These are phyloP conservation scores for Corythornis vintsioides DNA, from an alignment of 2,113 vertebrate species.

Conservation along the genomic window DNA sequence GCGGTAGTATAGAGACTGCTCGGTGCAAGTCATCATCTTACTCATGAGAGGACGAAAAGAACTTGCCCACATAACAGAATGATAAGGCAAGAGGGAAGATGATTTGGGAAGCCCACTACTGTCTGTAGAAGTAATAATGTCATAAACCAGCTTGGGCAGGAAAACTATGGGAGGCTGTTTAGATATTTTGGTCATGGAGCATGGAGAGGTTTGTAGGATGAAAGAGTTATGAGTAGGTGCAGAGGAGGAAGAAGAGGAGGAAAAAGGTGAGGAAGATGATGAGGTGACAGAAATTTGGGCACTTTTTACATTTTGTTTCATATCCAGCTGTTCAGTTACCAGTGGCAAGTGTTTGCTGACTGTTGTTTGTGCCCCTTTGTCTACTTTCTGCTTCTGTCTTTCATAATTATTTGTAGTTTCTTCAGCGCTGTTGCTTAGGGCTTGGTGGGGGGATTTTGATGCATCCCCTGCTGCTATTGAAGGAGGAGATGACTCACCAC, in stretches of 20 bases:
- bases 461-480: slow-evolving; percentile 28
- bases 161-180: slow-evolving; percentile 90
- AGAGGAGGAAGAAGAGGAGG: slow-evolving; percentile 79
- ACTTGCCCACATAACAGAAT: slow-evolving; percentile 91
- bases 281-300: slow-evolving; percentile 52
- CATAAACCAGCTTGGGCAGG: slow-evolving; percentile 89
- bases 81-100: slow-evolving; percentile 92
- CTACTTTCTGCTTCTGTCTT: slow-evolving; percentile 43
- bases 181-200: slow-evolving; percentile 83
- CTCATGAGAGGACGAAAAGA: slow-evolving; percentile 93
- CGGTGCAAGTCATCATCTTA: slow-evolving; percentile 97
- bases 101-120: slow-evolving; percentile 91
- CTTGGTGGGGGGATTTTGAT: slow-evolving; percentile 33
- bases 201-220: slow-evolving; percentile 78
- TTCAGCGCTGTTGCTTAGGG: slow-evolving; percentile 28
- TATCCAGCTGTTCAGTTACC: slow-evolving; percentile 55
- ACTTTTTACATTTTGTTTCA: slow-evolving; percentile 38
- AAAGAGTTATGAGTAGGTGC: slow-evolving; percentile 66
- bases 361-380: slow-evolving; percentile 35
- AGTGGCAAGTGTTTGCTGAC: slow-evolving; percentile 55
- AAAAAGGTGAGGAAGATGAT: slow-evolving; percentile 61
- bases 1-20: slow-evolving; percentile 97
- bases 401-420: slow-evolving; percentile 57
- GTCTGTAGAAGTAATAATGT: slow-evolving; percentile 88
- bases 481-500: slow-evolving; percentile 56